Base-by-base conservation (phyloP, 2,113 vertebrate species). In the Junco hyemalis region DNA sequence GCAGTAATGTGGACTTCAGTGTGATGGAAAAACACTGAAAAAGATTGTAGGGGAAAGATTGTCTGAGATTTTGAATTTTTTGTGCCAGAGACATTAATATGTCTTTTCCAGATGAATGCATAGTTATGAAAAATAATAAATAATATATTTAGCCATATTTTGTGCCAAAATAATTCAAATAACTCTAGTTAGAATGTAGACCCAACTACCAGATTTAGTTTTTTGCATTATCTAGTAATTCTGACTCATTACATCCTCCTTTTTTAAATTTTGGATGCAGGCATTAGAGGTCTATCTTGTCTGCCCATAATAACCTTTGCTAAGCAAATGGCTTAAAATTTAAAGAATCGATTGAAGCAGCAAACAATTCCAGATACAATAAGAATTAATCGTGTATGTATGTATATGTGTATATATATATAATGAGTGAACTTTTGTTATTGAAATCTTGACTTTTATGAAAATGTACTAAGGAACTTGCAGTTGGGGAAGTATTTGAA, bases 1-100 rank as follows among this genome's bases (percentile, higher is more conserved):
- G n/a, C 44, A 53, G 25, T 78, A 65, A 33, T 53, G 29, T 64
- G 29, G 26, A 66, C 94, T 95, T 83, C 78, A 57, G 38, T 94
- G n/a, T 36, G n/a, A 78, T 76, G 61, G 57, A 90, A 76, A 88
- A 79, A 40, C 29, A 68, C 33, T 47, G 59, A 57, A 47, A 61
- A 86, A 48, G 4, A 16, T 29, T 74, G 7, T 21, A 70, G 31
- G 18, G 31, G 16, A 93, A 69, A 15, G 4, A 60, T 45, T 54
- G n/a, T 70, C 19, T 69, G 64, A 64, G 33, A 44, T 77, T 83
- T 83, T 77, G 12, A 61, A 18, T n/a, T 56, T 22, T 83, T 88
- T 48, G 2, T 80, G 68, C 14, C 53, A 88, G 59, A 76, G 31
- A 44, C 15, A 13, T 77, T 60, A 66, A 14, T 66, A n/a, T 78